These are phyloP conservation scores for Rhopalosiphum padi DNA, from an alignment of 1,140 invertebrate genomes.

Conservation along the genomic window DNA sequence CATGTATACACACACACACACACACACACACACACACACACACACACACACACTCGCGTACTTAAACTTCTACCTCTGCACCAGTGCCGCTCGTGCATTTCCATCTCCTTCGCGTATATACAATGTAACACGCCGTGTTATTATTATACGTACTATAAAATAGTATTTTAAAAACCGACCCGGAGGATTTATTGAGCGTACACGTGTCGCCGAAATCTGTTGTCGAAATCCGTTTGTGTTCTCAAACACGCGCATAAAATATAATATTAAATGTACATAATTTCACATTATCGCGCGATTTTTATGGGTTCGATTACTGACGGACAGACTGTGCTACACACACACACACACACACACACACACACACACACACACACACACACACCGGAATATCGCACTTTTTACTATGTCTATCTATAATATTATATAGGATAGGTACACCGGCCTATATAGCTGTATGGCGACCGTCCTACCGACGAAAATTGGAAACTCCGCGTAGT, in stretches of 20 bases:
- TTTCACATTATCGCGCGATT: background rate
- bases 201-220: conserved; percentile 42
- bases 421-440: no score
- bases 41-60: background rate
- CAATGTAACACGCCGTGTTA: background rate
- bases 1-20: background rate
- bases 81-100: background rate
- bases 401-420: background rate
- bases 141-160: background rate
- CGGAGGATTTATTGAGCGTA: conserved; percentile 24
- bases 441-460: background rate
- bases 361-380: background rate
- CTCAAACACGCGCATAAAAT: background rate
- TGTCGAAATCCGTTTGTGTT: background rate
- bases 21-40: no score
- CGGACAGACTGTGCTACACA: background rate
- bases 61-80: background rate
- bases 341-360: background rate
- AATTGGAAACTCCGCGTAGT: conserved; percentile 16
- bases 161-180: conserved; percentile 13
- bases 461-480: background rate
- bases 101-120: no score
- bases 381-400: background rate
- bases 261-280: background rate
- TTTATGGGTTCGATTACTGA: conserved; percentile 14